These are phyloP conservation scores for Pseudoatta argentina DNA, from an alignment of 1,140 invertebrate genomes.

Conservation along the genomic window DNA sequence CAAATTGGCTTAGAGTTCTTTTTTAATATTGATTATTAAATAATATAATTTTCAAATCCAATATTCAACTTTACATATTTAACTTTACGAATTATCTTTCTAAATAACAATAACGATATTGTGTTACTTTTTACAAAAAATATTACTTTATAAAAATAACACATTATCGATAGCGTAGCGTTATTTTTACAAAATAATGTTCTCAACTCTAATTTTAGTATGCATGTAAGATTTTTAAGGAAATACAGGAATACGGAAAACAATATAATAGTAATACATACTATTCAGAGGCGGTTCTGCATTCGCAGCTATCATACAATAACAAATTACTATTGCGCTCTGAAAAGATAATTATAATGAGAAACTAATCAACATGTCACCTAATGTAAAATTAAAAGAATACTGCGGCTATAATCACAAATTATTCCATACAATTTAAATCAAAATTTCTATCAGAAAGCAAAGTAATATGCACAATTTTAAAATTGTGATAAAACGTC, in stretches of 20 bases:
- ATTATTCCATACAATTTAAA: neutral
- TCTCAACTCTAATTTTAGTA: too few species aligned
- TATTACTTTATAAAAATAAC: too few species aligned
- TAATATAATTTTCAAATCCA: too few species aligned
- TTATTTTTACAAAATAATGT: too few species aligned
- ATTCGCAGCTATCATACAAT: conserved; percentile 62
- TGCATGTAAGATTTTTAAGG: neutral
- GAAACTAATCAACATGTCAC: neutral
- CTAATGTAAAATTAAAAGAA: neutral
- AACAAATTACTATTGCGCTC: conserved; percentile 67
- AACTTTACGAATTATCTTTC: too few species aligned
- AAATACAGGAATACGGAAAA: neutral
- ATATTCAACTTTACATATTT: too few species aligned
- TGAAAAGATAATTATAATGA: conserved; percentile 63
- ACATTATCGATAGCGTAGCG: too few species aligned
- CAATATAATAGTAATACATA: conserved; percentile 64
- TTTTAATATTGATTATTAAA: too few species aligned
- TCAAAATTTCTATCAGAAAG: neutral
- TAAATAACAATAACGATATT: too few species aligned
- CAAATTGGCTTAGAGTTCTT: too few species aligned
- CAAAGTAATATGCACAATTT: neutral
- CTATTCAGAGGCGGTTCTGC: conserved; percentile 68
- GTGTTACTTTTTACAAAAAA: too few species aligned
- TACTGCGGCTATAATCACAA: neutral
- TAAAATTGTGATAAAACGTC: neutral